A percentile compares a stretch with the other conserved stretches of the same genome.
Conservation (phyloP, 1,140 invertebrate genomes). For the Drosophila arawakana region DNA sequence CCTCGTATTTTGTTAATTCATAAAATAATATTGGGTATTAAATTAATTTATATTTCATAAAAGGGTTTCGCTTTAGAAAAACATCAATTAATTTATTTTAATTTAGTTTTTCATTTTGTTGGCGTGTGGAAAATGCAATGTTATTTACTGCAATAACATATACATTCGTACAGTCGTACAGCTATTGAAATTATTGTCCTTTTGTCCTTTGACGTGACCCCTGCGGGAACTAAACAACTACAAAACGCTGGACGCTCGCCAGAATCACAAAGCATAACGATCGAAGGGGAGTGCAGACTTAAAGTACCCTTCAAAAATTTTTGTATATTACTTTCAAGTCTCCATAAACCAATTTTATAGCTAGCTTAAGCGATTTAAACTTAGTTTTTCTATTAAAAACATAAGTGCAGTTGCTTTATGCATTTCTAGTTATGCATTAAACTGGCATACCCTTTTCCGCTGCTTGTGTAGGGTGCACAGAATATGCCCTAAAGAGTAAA, state of each 20-base stretch:
- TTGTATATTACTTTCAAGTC: no score
- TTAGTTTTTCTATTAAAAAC: no score
- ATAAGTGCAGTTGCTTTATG: no score
- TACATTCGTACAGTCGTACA: constrained; percentile 18
- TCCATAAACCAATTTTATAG: background rate
- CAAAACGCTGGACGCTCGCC: constrained; percentile 52
- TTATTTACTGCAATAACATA: background rate
- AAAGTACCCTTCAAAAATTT: constrained; percentile 14
- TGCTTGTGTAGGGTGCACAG: background rate
- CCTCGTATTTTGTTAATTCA: no score
- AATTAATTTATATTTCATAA: no score
- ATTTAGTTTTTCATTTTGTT: background rate
- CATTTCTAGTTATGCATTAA: background rate
- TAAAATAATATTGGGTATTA: no score
- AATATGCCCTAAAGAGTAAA: constrained; percentile 38
- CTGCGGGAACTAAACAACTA: constrained; percentile 33
- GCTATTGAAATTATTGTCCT: constrained; percentile 27
- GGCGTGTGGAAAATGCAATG: constrained; percentile 17
- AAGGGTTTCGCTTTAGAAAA: no score
- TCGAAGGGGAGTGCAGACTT: background rate
- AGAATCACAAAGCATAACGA: constrained; percentile 45
- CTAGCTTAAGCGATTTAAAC: no score
- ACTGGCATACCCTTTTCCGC: background rate
- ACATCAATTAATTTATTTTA: no score
- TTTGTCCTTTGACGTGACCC: constrained; percentile 43